Base-by-base conservation (phyloP, 1,140 invertebrate genomes). In the Pentalonia nigronervosa region DNA sequence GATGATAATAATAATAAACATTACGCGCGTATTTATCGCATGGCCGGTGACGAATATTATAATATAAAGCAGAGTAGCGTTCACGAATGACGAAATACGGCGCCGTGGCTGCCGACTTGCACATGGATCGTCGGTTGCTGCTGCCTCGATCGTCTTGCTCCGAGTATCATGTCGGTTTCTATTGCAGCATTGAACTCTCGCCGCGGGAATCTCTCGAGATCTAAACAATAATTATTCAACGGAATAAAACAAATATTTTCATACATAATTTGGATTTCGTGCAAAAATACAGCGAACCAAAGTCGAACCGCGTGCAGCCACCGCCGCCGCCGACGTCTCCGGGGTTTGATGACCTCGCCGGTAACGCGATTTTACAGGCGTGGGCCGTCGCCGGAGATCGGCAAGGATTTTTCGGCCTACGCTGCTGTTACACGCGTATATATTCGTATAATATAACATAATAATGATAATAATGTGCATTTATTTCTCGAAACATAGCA, bases 381-480 rank as follows among this genome's bases (percentile, higher is more conserved):
- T 48, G 53, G 47, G 91, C 20, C 50, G 81, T 47, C 48, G 48
- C 34, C 76, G 48, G 91, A 86, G 91, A 93, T 93, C 91, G 67
- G 91, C 91, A 93, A 93, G 91, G 91, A 93, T 93, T 93, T 91
- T 83, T 93, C 91, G 91, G 81, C 91, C 91, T 53, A 93, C 91
- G 67, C 90, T 87, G 45, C 56, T 76, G 45, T 20, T 86, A 56
- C 50, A 88, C 48, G 11, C 41, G 25, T 23, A 30, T 45, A 47
- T 67, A 67, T 67, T n/a, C 60, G 60, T 76, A 17, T n/a, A 83
- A 83, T 36, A 83, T 83, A 83, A 36, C 34, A 48, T 48, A 48
- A 48, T 48, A 48, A 48, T 7, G 14, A 48, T 53, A 36, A 36
- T 83, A 83, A 21, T 83, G 34, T 36, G 76, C 7, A 23, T 36